phyloP scores from a whole-genome alignment of 2,797 vertebrate genomes.

The Pachyuromys duprasi region DNA sequence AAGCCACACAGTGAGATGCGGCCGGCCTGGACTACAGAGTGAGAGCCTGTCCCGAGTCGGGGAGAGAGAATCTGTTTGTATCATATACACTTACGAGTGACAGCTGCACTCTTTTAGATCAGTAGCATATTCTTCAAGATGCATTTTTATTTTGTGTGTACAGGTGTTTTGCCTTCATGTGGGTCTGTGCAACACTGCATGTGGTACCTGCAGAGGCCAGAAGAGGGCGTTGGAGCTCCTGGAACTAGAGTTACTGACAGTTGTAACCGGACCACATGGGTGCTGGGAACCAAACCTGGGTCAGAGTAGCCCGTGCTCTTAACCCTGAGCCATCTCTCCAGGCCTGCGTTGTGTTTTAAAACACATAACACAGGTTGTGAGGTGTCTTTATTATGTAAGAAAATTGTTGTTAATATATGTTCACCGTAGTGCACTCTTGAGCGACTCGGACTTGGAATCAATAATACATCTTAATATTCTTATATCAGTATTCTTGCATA shows the following conservation, averaged over 20 bases:
- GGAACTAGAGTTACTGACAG: neutral
- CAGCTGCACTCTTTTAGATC: neutral
- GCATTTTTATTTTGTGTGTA: neutral
- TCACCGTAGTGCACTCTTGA: neutral
- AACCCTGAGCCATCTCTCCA: neutral
- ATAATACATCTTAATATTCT: slow-evolving; percentile 20
- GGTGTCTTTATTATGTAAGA: slow-evolving; percentile 6
- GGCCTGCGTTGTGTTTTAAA: neutral
- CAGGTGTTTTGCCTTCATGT: neutral
- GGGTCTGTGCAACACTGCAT: neutral
- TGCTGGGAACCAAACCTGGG: neutral
- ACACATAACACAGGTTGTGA: slow-evolving; percentile 2
- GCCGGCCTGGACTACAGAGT: neutral
- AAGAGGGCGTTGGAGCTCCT: neutral
- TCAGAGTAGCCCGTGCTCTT: neutral
- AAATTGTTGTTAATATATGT: neutral
- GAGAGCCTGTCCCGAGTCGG: neutral
- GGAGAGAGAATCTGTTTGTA: neutral
- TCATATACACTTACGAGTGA: neutral
- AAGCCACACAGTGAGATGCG: neutral
- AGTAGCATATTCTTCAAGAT: neutral
- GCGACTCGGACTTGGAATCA: neutral
- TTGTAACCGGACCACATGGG: neutral
- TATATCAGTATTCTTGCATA: neutral
- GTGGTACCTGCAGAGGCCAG: neutral